Conservation (phyloP, 2,888 invertebrate genomes). For the Drosophila kanekoi region DNA sequence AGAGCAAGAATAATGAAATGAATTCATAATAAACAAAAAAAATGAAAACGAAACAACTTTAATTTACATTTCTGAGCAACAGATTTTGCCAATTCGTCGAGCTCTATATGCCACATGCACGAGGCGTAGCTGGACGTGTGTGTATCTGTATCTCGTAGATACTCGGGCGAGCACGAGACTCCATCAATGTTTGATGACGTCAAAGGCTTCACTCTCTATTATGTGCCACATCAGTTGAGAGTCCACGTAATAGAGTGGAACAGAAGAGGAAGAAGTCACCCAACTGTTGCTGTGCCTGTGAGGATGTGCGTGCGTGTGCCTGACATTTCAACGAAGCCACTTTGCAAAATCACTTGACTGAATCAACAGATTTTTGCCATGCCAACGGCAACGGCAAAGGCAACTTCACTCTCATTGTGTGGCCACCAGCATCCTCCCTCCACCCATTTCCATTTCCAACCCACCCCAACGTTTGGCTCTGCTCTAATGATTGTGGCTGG, state of each 20-base stretch:
- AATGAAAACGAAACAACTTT: not conserved
- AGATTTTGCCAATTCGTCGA: conserved; percentile 28
- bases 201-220: conserved; percentile 39
- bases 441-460: conserved; percentile 18
- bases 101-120: not conserved
- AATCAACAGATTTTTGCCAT: conserved; percentile 80
- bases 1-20: no score
- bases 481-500: conserved; percentile 21
- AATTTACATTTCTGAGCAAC: conserved; percentile 35
- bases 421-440: conserved; percentile 37
- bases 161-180: conserved; percentile 18
- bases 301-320: conserved; percentile 46
- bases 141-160: conserved; percentile 23
- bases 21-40: conserved; percentile 9
- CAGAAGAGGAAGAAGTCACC: conserved; percentile 26
- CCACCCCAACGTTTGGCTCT: conserved; percentile 19
- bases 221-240: not conserved
- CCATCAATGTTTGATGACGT: conserved; percentile 44
- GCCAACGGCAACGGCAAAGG: conserved; percentile 50
- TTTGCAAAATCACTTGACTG: conserved; percentile 82
- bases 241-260: not conserved
- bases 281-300: conserved; percentile 74
- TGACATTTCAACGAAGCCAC: conserved; percentile 82
- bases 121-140: conserved; percentile 13
- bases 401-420: conserved; percentile 51